Evolutionary conservation across 2,113 vertebrate species (phyloP).

Genomic region (Thermophis baileyi): DNA sequence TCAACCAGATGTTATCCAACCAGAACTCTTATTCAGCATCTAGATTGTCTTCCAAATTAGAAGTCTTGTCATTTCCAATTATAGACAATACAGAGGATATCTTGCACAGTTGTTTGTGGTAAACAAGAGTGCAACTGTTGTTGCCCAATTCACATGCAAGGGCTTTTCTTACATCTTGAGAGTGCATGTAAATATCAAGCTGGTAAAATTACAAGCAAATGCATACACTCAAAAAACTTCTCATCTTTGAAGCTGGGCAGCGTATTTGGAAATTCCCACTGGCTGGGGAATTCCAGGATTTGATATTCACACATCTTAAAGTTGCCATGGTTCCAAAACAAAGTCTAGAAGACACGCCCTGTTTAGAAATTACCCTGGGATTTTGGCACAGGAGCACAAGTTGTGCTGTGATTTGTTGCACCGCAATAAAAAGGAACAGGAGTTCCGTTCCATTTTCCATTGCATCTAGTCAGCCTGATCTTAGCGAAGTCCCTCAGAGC

Average conservation of each 20-base stretch:
- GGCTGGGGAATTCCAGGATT: not conserved
- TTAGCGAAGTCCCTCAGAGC: conserved; percentile 84
- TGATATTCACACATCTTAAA: not conserved
- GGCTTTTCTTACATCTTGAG: not conserved
- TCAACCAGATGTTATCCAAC: not conserved
- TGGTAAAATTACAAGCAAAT: not conserved
- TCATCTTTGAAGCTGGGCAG: not conserved
- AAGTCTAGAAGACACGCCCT: not conserved
- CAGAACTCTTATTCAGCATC: not conserved
- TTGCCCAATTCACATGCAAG: not conserved
- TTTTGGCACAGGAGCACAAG: conserved; percentile 88
- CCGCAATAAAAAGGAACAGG: conserved; percentile 88
- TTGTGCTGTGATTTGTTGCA: conserved; percentile 89
- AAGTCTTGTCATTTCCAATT: not conserved
- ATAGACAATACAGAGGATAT: not conserved
- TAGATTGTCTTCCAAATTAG: not conserved
- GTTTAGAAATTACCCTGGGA: conserved; percentile 48
- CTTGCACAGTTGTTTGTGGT: not conserved
- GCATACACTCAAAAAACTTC: not conserved
- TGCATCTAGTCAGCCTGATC: conserved; percentile 83
- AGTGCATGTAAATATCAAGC: not conserved
- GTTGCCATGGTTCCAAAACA: not conserved
- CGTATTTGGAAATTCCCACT: not conserved
- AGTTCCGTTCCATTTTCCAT: conserved; percentile 91
- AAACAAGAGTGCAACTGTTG: not conserved